Conservation (phyloP, 2,113 vertebrate genomes). For the Oreochromis tanganicae region DNA sequence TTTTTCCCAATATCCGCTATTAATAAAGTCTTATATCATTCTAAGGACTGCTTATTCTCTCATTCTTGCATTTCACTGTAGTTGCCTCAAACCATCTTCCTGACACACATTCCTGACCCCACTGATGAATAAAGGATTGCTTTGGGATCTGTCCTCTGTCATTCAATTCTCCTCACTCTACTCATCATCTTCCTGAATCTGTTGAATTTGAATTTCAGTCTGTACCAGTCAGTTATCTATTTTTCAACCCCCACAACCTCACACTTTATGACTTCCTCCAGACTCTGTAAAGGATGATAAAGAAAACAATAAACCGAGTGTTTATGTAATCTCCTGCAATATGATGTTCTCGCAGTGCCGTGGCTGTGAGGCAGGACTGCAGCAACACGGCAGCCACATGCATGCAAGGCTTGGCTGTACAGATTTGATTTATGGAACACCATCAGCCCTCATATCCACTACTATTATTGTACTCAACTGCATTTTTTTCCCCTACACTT, state of each 20-base stretch:
- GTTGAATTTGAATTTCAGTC: constrained; percentile 8
- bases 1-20: neutral
- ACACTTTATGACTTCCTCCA: constrained; percentile 33
- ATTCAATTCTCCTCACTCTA: neutral
- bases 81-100: neutral
- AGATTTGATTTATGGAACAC: constrained; percentile 60
- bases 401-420: constrained; percentile 15
- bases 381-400: constrained; percentile 22
- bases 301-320: constrained; percentile 36
- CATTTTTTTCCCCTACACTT: constrained; percentile 36
- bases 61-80: neutral
- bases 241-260: neutral
- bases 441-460: constrained; percentile 22
- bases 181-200: neutral
- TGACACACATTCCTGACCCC: constrained; percentile 1
- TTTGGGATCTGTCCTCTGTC: constrained; percentile 19
- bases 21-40: constrained; percentile 42
- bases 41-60: neutral
- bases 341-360: neutral
- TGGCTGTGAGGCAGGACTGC: neutral
- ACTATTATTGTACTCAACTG: constrained; percentile 59
- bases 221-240: neutral
- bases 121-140: constrained; percentile 16
- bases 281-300: constrained; percentile 20
- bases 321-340: neutral